Evolutionary conservation across 1,140 invertebrate genomes (phyloP), one percentile per base, ranked within the genome.

Genomic region (Papilio glaucus): DNA sequence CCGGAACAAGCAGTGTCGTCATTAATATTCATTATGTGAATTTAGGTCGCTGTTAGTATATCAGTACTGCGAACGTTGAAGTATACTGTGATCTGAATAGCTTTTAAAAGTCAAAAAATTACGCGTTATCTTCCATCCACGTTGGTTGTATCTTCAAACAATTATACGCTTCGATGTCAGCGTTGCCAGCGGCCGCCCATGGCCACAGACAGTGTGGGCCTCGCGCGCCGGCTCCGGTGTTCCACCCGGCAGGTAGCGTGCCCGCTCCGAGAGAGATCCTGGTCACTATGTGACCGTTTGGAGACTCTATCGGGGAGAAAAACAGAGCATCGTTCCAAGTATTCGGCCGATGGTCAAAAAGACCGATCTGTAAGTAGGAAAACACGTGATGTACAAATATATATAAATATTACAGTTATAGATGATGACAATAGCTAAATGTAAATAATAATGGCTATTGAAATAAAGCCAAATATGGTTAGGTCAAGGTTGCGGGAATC

Each of bases 81-180:
- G 9, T 49, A 18, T 41, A 18, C 1, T 12, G 49, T 53, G 10
- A 18, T 53, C n/a, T 62, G 60, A 37, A 33, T 33, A 9, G 8
- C 13, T 13, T 37, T 9, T 13, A 15, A 62, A 9, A 53, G 10
- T 53, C 10, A 24, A 4, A 53, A 18, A 85, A 87, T 85, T 75
- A 92, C 90, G 79, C 82, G 67, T 86, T 84, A 75, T 92, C 90
- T 71, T 91, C 86, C 90, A 91, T 92, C 90, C 90, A 92, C 9
- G 89, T 90, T 0, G 90, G 90, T 68, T 92, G 90, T 75, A 92
- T 91, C 71, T 92, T 92, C 57, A 92, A 76, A 61, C 90, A 92
- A 68, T 92, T 92, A 68, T 77, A 84, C 0, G 86, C 72, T 15
- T 79, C 65, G 74, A 91, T 90, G 12, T 84, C 68, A 9, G 63